These are phyloP conservation scores for Erithacus rubecula DNA, from an alignment of 2,797 vertebrate genomes.

Conservation along the genomic window DNA sequence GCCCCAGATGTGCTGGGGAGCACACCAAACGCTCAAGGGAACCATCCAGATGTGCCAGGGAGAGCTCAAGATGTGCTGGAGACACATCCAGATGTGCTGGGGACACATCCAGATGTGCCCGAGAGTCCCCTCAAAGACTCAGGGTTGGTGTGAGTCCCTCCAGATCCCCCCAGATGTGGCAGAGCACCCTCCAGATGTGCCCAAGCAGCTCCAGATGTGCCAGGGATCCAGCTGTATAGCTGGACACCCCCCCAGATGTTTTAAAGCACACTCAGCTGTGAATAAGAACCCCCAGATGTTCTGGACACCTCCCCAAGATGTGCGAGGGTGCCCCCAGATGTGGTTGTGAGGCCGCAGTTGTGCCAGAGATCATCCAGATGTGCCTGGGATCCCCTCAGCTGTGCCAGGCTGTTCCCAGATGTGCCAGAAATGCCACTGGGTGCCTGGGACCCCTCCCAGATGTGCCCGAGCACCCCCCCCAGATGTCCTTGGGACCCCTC, in stretches of 20 bases:
- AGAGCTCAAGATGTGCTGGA: accelerated
- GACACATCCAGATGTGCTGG: not conserved
- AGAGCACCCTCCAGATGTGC: not conserved
- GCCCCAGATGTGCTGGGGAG: not conserved
- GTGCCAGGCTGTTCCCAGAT: not conserved
- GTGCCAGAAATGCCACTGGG: too few relatives aligned
- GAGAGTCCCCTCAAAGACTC: not conserved
- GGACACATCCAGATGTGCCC: not conserved
- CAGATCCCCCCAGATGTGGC: not conserved
- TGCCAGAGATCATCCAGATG: not conserved
- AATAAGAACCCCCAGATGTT: not conserved
- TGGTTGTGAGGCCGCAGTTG: not conserved
- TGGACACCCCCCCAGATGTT: not conserved
- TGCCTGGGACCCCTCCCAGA: not conserved
- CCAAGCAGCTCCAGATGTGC: not conserved
- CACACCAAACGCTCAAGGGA: accelerated
- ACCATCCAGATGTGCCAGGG: not conserved
- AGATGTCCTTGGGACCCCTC: not conserved
- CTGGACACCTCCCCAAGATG: too few relatives aligned
- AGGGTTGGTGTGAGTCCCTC: not conserved
- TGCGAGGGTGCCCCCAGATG: too few relatives aligned
- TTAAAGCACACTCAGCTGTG: not conserved
- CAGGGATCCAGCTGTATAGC: accelerated
- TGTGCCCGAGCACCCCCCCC: too few relatives aligned
- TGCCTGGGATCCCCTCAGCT: not conserved